Evolutionary conservation across 2,113 vertebrate species (phyloP), one percentile per base, ranked within the genome.

Genomic region (Myocastor coypus): DNA sequence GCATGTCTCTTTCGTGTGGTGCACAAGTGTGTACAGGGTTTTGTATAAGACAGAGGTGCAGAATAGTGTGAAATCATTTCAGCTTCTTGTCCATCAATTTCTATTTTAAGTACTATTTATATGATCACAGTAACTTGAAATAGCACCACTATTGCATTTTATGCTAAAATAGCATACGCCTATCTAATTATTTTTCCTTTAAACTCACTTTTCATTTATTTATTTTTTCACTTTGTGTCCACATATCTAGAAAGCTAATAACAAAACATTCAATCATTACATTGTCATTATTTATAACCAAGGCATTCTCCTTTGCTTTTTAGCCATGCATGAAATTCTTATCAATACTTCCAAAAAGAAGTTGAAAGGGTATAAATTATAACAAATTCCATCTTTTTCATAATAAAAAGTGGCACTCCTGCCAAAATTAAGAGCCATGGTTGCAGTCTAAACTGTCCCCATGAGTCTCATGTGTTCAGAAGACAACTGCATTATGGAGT

Each of bases 281-380:
- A 37, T 63, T 89, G 95, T 71, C 42, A 75, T 75, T 73, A 46
- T 75, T 89, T 90, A 69, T 83, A 40, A 73, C 16, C 3, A 86
- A 55, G 9, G 16, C 22, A 71, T 32, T 88, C 17, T 71, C 61
- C 46, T 68, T 71, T 83, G 83, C 32, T 73, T 86, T 5, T 94
- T 40, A 57, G 46, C 19, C 1, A 0, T 87, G 73, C 71, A 28
- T 81, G 22, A 80, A 73, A 86, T 81, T 95, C 77, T 92, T 63
- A 50, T 13, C 16, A 68, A 63, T 17, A 59, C 2, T 80, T 82
- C 64, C 34, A 46, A 82, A 83, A 91, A 87, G 12, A 88, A 81
- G 9, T 64, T 77, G 32, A 83, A 78, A 7, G 2, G 2, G 20
- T 63, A 40, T 81, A 64, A 83, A 94, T 87, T 94, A 57, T 37